Base-by-base conservation (phyloP, 2,797 vertebrate genomes). In the Acrossocheilus wenchowensis region DNA sequence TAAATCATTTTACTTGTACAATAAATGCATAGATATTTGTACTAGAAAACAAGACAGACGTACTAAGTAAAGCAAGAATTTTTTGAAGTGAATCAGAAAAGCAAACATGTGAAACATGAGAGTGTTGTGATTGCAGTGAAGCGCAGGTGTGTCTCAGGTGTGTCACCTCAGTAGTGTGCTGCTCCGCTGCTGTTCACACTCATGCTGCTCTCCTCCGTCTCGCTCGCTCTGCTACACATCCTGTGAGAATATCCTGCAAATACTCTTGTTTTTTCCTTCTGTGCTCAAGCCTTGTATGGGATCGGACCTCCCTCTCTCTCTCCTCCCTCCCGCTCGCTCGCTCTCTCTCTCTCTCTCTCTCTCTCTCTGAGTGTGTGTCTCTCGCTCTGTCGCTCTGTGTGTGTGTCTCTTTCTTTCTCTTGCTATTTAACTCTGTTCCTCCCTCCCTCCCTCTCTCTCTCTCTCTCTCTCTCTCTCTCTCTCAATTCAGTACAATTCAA, bases 201-300 rank as follows among this genome's bases (percentile, higher is more conserved):
- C 84, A 83, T n/a, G 88, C 90, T 83, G 81, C 21, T 72, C 68
- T 83, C 39, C 85, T 87, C 80, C 50, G 19, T 87, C 91, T 91
- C 83, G 89, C 66, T 89, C 90, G 74, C 89, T 43, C 73, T 17
- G 90, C 90, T 91, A 92, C 90, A 92, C 93, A 94, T 95, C 94
- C 95, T 95, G 94, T 95, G 92, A 94, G 91, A 95, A 94, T 93
- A 94, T 94, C 94, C 94, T 94, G 93, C 91, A 89, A 75, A 78
- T 62, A 75, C 86, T 52, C 87, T 64, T 88, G 78, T 87, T 90
- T 88, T 88, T 89, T 83, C 88, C 85, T 89, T 91, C 85, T 84
- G 23, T 90, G 90, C 90, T 91, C 93, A 88, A 86, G 75, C 94
- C 95, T 93, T 95, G 95, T 95, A 36, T 93, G 93, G 95, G 92